phyloP scores from a whole-genome alignment of 2,888 invertebrate genomes.

The Sinopyrophorus schimmeli region DNA sequence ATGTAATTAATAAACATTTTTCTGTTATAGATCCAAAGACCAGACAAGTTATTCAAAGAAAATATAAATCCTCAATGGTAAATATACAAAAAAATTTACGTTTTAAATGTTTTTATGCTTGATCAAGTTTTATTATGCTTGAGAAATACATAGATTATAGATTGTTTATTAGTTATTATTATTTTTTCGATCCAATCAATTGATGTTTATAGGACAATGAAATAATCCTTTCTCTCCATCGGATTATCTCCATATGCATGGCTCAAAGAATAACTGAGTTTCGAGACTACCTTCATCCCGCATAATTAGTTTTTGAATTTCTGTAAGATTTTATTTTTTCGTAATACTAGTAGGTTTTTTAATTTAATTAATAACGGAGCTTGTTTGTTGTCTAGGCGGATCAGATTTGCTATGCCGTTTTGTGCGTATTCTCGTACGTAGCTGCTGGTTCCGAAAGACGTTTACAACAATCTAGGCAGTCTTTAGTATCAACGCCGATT shows the following conservation, averaged over 20 bases:
- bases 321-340: slow-evolving; percentile 41
- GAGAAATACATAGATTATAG: too few species aligned
- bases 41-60: slow-evolving; percentile 92
- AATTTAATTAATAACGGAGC: slow-evolving; percentile 1
- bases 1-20: slow-evolving; percentile 22
- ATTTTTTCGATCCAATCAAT: slow-evolving; percentile 41
- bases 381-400: slow-evolving; percentile 73
- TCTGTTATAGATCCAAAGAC: slow-evolving; percentile 92
- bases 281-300: slow-evolving; percentile 35
- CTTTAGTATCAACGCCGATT: slow-evolving; percentile 35
- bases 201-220: slow-evolving; percentile 72
- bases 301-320: too few species aligned
- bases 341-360: slow-evolving; percentile 41
- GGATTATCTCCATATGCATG: slow-evolving; percentile 77
- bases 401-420: slow-evolving; percentile 98
- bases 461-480: slow-evolving; percentile 42
- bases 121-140: too few species aligned
- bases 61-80: slow-evolving; percentile 98
- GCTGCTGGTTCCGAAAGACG: slow-evolving; percentile 87
- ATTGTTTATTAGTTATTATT: too few species aligned
- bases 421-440: slow-evolving; percentile 98
- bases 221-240: slow-evolving; percentile 76
- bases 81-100: too few species aligned
- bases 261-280: slow-evolving; percentile 49
- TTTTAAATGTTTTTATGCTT: too few species aligned